Conservation (phyloP, 2,797 vertebrate species). For the Rhinatrema bivittatum region DNA sequence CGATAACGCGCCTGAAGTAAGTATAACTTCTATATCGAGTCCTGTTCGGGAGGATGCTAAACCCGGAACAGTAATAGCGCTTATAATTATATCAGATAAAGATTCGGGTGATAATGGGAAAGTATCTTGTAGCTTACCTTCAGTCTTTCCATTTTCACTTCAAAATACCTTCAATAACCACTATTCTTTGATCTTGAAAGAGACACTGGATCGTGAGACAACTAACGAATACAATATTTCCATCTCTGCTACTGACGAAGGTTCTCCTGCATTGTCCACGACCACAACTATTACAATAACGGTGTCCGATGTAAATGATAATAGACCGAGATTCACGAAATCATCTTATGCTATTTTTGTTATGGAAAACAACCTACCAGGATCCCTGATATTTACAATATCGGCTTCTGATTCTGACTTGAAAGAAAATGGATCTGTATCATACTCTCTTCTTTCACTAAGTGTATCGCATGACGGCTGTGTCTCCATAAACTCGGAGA, state of each 20-base stretch:
- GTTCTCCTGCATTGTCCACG: slow-evolving; percentile 39
- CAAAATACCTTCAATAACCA: slow-evolving; percentile 23
- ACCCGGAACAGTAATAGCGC: slow-evolving; percentile 41
- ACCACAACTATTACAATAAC: slow-evolving; percentile 50
- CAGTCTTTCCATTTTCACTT: slow-evolving; percentile 15
- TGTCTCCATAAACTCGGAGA: slow-evolving; percentile 31
- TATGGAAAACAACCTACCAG: slow-evolving; percentile 34
- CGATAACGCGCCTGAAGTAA: slow-evolving; percentile 44
- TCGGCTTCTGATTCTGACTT: slow-evolving; percentile 31
- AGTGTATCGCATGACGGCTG: slow-evolving; percentile 22
- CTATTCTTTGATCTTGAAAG: slow-evolving; percentile 39
- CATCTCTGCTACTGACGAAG: slow-evolving; percentile 15
- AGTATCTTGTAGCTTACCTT: slow-evolving; percentile 28
- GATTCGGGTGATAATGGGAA: slow-evolving; percentile 41
- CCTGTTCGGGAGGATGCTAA: slow-evolving; percentile 38
- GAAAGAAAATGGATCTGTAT: slow-evolving; percentile 27
- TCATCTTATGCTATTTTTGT: slow-evolving; percentile 43
- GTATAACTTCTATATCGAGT: slow-evolving; percentile 40
- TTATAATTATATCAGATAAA: slow-evolving; percentile 43
- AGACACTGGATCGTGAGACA: slow-evolving; percentile 26
- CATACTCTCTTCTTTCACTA: slow-evolving; percentile 33
- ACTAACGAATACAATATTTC: slow-evolving; percentile 7
- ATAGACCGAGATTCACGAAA: slow-evolving; percentile 41
- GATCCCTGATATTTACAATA: slow-evolving; percentile 17
- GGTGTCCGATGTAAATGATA: slow-evolving; percentile 53